These are phyloP conservation scores for Acrocephalus arundinaceus DNA, from an alignment of 2,113 vertebrate genomes.

Conservation along the genomic window DNA sequence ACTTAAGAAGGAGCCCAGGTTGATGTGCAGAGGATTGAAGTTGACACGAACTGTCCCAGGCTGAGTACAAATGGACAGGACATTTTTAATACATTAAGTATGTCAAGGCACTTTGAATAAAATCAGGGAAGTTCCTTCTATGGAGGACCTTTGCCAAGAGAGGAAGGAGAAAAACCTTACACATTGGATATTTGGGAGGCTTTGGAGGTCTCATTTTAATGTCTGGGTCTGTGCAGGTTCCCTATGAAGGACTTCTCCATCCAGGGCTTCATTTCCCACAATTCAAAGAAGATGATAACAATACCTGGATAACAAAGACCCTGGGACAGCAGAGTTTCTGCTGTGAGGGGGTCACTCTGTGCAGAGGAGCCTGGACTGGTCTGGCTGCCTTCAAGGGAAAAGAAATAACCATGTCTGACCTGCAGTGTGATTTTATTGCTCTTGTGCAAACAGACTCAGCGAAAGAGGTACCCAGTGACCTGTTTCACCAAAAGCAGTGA, in stretches of 20 bases:
- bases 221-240: neutral
- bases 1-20: neutral
- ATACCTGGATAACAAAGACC: too few species aligned
- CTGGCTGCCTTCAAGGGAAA: neutral
- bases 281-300: too few species aligned
- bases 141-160: neutral
- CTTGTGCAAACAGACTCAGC: neutral
- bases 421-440: neutral
- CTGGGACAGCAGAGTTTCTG: too few species aligned
- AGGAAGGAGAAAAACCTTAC: neutral
- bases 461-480: neutral
- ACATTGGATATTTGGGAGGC: rapidly evolving
- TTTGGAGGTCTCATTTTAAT: neutral
- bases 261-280: neutral
- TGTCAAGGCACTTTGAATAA: neutral
- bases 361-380: too few species aligned
- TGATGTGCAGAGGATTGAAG: neutral
- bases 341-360: too few species aligned
- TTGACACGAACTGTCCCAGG: rapidly evolving
- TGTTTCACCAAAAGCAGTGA: neutral
- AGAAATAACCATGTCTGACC: neutral
- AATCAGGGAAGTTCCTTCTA: neutral
- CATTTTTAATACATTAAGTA: neutral
- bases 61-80: neutral
- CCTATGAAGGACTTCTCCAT: neutral